A percentile compares a stretch with the other conserved stretches of the same genome.
Conservation (phyloP, 1,140 invertebrate species). For the Aricia agestis region DNA sequence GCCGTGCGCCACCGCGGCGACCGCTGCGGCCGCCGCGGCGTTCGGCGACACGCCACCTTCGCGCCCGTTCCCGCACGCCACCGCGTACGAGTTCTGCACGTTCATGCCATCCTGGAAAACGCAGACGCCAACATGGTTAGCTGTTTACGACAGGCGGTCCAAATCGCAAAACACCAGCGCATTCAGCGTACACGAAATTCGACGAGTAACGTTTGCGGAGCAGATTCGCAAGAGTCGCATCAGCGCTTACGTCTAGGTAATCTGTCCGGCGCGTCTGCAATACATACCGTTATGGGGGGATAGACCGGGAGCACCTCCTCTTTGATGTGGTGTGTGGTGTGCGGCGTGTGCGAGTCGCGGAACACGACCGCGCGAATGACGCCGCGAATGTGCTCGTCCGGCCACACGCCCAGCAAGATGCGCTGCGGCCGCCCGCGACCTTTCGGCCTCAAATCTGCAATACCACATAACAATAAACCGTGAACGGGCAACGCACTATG, state of each 20-base stretch:
- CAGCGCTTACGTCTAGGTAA: slow-evolving; percentile 19
- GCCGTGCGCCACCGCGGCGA: slow-evolving; percentile 84
- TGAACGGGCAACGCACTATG: slow-evolving; percentile 56
- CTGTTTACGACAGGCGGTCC: neutral
- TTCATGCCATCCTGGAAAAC: slow-evolving; percentile 45
- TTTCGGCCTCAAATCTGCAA: slow-evolving; percentile 90
- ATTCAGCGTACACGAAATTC: neutral
- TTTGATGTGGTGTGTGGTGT: slow-evolving; percentile 78
- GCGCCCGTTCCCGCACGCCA: slow-evolving; percentile 75
- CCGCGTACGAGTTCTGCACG: slow-evolving; percentile 66
- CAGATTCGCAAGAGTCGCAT: slow-evolving; percentile 21
- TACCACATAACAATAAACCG: slow-evolving; percentile 65
- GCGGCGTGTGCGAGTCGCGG: slow-evolving; percentile 83
- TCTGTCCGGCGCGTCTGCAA: slow-evolving; percentile 30
- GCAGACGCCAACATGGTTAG: slow-evolving; percentile 26
- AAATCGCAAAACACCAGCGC: neutral
- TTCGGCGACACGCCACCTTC: slow-evolving; percentile 81
- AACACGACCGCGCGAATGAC: slow-evolving; percentile 94
- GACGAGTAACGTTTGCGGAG: neutral
- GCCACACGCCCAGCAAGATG: slow-evolving; percentile 93
- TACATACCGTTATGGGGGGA: slow-evolving; percentile 71
- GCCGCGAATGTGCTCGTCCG: slow-evolving; percentile 92
- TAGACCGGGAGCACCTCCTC: slow-evolving; percentile 67
- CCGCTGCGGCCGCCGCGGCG: slow-evolving; percentile 83
- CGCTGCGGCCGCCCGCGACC: slow-evolving; percentile 91